These are phyloP conservation scores for Neopelma chrysocephalum DNA, from an alignment of 2,797 vertebrate species.

Conservation along the genomic window DNA sequence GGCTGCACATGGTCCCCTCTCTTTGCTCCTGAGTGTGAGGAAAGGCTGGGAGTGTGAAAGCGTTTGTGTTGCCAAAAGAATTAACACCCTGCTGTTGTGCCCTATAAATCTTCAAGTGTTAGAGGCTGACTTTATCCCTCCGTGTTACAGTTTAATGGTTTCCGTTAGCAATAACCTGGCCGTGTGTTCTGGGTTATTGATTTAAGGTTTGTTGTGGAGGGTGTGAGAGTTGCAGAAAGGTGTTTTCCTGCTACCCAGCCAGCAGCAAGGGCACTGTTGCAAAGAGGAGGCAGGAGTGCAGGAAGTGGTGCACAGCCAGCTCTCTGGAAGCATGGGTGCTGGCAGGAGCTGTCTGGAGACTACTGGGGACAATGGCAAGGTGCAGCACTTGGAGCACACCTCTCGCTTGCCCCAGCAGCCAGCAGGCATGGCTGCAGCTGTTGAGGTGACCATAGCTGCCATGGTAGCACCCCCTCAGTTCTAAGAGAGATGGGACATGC, in stretches of 20 bases:
- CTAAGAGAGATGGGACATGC: rapidly evolving
- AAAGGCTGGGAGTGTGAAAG: background rate
- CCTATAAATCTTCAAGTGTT: constrained; percentile 42
- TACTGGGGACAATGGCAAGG: rapidly evolving
- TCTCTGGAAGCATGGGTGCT: background rate
- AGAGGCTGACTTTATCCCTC: background rate
- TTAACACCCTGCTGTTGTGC: constrained; percentile 41
- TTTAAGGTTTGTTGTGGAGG: constrained; percentile 11
- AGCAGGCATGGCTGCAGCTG: rapidly evolving
- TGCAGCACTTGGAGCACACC: background rate
- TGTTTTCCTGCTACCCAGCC: background rate
- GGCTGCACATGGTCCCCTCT: background rate
- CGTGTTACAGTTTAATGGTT: constrained; percentile 16
- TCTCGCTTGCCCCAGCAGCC: background rate
- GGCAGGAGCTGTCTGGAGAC: background rate
- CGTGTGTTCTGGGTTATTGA: constrained; percentile 41
- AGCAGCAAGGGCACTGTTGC: background rate
- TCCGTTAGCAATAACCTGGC: constrained; percentile 28
- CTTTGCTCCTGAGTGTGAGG: background rate
- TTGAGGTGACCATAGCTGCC: background rate
- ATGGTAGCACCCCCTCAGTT: background rate
- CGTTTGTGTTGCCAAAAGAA: background rate
- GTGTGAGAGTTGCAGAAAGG: constrained; percentile 8
- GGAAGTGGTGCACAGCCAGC: background rate
- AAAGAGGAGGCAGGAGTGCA: background rate